Evolutionary conservation across 2,888 invertebrate species (phyloP), one percentile per base, ranked within the genome.

Genomic region (Epinotia nisella): DNA sequence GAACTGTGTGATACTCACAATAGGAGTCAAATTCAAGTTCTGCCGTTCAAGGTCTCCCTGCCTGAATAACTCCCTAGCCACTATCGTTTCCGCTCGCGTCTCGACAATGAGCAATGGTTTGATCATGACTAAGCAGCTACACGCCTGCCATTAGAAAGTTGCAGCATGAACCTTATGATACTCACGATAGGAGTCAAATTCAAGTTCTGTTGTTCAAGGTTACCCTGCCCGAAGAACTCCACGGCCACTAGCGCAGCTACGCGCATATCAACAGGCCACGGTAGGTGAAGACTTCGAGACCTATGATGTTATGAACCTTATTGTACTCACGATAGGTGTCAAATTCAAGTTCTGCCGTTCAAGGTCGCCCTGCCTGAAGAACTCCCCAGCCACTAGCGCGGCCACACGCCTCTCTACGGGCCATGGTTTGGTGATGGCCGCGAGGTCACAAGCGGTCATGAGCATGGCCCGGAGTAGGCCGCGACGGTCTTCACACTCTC

Each of bases 101-200:
- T 98, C 98, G 68, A 98, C 96, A 10, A n/a, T n/a, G n/a, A 97
- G 96, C 98, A 98, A 98, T 0, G 98, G 98, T 87, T 98, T 98
- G 67, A n/a, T n/a, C n/a, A n/a, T n/a, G n/a, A n/a, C n/a, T n/a
- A n/a, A n/a, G n/a, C n/a, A n/a, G n/a, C n/a, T n/a, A n/a, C n/a
- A n/a, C n/a, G n/a, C n/a, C n/a, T n/a, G n/a, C n/a, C n/a, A n/a
- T n/a, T n/a, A n/a, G n/a, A n/a, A n/a, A n/a, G n/a, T n/a, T n/a
- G n/a, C n/a, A n/a, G n/a, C n/a, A n/a, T 51, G 45, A 51, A 24
- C 5, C 1, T 3, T 39, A 53, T 39, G n/a, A 7, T 64, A 95
- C 96, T 96, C 89, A 96, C 98, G 87, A 97, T 97, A 60, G 98
- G 98, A 55, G 98, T 98, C 79, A 98, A 96, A 83, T 98, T 98